phyloP scores from a whole-genome alignment of 2,797 vertebrate species.

The Poeciliopsis paucimaculata region DNA sequence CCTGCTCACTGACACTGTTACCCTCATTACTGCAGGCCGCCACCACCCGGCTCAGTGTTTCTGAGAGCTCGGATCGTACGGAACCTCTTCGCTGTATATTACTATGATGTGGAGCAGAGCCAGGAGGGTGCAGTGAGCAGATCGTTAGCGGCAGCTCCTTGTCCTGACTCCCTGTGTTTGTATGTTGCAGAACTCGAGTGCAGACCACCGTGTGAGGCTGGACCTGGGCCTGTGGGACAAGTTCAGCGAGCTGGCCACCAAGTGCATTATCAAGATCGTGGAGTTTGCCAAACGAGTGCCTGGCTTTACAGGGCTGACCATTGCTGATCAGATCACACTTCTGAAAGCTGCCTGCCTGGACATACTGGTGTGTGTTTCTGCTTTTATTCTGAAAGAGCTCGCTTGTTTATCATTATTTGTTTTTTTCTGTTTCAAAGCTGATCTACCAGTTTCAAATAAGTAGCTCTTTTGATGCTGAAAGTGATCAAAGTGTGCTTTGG shows the following conservation, averaged over 20 bases:
- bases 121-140: conserved; percentile 44
- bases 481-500: neutral
- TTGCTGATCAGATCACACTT: conserved; percentile 97
- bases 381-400: conserved; percentile 8
- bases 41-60: conserved; percentile 38
- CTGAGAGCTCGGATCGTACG: conserved; percentile 36
- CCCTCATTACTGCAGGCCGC: conserved; percentile 60
- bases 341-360: conserved; percentile 98
- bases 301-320: conserved; percentile 95
- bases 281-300: conserved; percentile 98
- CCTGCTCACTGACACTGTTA: conserved; percentile 55
- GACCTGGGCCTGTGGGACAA: conserved; percentile 99
- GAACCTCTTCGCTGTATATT: conserved; percentile 57
- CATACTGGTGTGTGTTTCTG: conserved; percentile 88
- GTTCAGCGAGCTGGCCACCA: conserved; percentile 99
- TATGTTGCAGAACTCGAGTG: conserved; percentile 90
- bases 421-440: neutral
- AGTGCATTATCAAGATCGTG: conserved; percentile 99
- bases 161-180: conserved; percentile 24
- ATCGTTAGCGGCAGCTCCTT: conserved; percentile 60
- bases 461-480: neutral
- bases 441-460: neutral
- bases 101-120: conserved; percentile 58
- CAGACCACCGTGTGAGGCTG: conserved; percentile 93
- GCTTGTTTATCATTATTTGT: neutral